Evolutionary conservation across 2,113 vertebrate species (phyloP), one percentile per base, ranked within the genome.

Genomic region (Hymenochirus boettgeri): DNA sequence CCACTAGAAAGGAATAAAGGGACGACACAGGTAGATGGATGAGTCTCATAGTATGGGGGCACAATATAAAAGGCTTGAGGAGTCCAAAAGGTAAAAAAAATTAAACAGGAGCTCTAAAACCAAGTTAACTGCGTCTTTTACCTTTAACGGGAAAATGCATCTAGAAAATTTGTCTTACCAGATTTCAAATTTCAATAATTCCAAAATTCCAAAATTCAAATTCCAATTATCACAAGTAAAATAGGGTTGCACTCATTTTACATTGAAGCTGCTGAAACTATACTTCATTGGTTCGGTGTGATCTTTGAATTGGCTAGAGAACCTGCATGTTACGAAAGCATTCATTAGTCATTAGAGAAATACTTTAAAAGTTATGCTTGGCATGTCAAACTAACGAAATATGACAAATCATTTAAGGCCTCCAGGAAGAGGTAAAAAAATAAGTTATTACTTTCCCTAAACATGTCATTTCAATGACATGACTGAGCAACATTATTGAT

Each of bases 1-100:
- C 84, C 85, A 89, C 86, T 84, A 89, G 87, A 88, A 90, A 89
- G 85, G 85, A 86, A 84, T 89, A 87, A 86, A 84, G 84, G 85
- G 88, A 79, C 89, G 89, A 91, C 88, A 89, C 85, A 89, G 82
- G 86, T 86, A 91, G 89, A 90, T 91, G 87, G 88, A 91, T 91
- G 89, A 89, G 86, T 86, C 89, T 91, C 89, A 91, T 91, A 91
- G 87, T 89, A 90, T 86, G 85, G 86, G 65, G 66, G 87, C 82
- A 81, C 86, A 85, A 83, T 78, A 76, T 88, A 91, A 86, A 86
- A 89, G 87, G 81, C 89, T 89, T 86, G 84, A 89, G 84, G 85
- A 88, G 86, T 88, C 87, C 87, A 86, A 86, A 87, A 82, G 83
- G 79, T 78, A 71, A 85, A 81, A 83, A 80, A 82, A 76, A 75